A percentile compares a stretch with the other conserved stretches of the same genome.
Evolutionary conservation across 2,797 vertebrate species (phyloP).

Genomic region (Loris lydekkerianus): DNA sequence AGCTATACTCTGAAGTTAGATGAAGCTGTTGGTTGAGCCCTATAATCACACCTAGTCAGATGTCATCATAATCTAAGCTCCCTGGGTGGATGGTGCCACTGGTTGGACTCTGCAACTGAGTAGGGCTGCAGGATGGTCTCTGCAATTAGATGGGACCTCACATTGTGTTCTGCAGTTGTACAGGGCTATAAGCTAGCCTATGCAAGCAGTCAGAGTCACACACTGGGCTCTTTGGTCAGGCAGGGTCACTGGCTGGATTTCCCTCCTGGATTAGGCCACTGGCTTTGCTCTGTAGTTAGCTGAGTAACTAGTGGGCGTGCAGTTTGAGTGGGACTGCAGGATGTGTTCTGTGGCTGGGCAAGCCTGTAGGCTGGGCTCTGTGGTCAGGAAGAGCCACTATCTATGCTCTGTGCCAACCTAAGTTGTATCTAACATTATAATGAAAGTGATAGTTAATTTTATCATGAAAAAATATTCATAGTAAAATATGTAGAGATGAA

Average conservation of each 20-base stretch:
- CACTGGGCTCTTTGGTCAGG: not conserved
- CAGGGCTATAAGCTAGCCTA: not conserved
- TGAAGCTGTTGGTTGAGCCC: not conserved
- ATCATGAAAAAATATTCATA: not conserved
- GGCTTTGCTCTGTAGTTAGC: not conserved
- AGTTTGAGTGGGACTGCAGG: not conserved
- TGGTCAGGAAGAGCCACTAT: not conserved
- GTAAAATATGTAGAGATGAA: not conserved
- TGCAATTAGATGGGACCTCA: not conserved
- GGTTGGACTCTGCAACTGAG: not conserved
- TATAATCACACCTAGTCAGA: not conserved
- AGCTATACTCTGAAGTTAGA: not conserved
- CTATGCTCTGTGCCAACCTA: not conserved
- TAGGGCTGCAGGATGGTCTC: not conserved
- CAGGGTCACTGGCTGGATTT: not conserved
- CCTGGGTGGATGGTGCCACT: not conserved
- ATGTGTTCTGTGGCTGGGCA: too few relatives aligned
- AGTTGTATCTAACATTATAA: not conserved
- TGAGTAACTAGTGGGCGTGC: not conserved
- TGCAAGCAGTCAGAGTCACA: not conserved
- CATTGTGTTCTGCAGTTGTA: not conserved
- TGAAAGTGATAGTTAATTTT: slow-evolving; percentile 19
- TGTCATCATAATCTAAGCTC: not conserved
- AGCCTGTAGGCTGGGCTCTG: not conserved
- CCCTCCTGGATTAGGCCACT: not conserved